Base-by-base conservation (phyloP, 2,888 invertebrate genomes). In the Ichneumoninae sp. region DNA sequence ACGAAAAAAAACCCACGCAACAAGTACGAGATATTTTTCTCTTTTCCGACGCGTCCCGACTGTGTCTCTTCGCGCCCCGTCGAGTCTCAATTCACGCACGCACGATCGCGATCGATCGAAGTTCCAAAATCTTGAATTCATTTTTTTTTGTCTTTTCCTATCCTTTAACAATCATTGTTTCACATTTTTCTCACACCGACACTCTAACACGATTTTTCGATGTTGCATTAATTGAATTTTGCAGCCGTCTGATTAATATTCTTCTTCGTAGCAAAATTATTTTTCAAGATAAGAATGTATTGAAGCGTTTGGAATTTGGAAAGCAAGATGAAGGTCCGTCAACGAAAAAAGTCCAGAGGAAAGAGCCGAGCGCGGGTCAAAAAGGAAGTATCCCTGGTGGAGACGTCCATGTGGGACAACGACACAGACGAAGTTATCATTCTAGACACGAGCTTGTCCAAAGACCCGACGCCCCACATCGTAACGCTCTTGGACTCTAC, bases 281-380 rank as follows among this genome's bases (percentile, higher is more conserved):
- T 82, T 81, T 84, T 71, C 70, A 79, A 84, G 78, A 74, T 60
- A 76, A 79, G 66, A 50, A 40, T 79, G 50, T 71, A 84, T 79
- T 75, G 75, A 52, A 71, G 60, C 78, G 50, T 74, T 74, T 30
- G 74, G 62, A 62, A 52, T 77, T 70, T 60, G 80, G 69, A 66
- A 72, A 47, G 47, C 47, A 36, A 36, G 60, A 84, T 81, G 84
- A 40, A 26, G 22, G 47, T 7, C 10, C 5, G 62, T 1, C 33
- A 10, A 1, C 57, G 0, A 10, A 3, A 22, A 57, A 13, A 26
- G 16, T 13, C 10, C 4, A 57, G 10, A 57, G 13, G 4, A 26
- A 57, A 4, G 8, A 19, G 13, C 1, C 3, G 47, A 0, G 6
- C 26, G 36, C 33, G 26, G 13, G 26, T 10, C 0, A 47, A 47